Percentiles rank a stretch among this genome's conserved stretches.
phyloP scores from a whole-genome alignment of 2,113 vertebrate species.

The Alethe diademata region DNA sequence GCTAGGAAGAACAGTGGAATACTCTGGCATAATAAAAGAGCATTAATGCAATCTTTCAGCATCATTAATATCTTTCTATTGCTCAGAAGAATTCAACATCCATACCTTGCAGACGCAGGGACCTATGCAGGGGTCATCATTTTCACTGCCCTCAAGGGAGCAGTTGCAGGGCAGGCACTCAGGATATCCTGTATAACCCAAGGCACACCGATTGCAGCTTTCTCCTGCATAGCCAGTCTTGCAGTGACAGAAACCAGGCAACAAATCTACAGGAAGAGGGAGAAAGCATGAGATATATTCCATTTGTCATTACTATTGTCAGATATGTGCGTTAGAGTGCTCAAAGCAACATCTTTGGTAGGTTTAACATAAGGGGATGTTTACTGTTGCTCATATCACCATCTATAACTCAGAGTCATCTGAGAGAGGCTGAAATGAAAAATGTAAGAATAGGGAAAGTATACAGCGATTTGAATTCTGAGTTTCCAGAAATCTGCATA shows the following conservation, averaged over 20 bases:
- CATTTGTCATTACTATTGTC: background rate
- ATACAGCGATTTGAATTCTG: background rate
- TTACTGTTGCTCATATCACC: background rate
- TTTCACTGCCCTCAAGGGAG: slow-evolving; percentile 77
- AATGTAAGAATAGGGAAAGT: background rate
- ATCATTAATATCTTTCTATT: background rate
- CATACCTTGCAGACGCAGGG: slow-evolving; percentile 86
- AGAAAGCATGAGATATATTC: background rate
- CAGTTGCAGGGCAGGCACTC: slow-evolving; percentile 80
- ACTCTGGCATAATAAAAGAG: background rate
- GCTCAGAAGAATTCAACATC: background rate
- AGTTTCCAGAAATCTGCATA: background rate
- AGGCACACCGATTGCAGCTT: slow-evolving; percentile 83
- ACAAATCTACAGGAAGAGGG: slow-evolving; percentile 69
- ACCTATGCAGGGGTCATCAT: slow-evolving; percentile 81
- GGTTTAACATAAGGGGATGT: background rate
- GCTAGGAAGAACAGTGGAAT: background rate
- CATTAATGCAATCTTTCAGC: background rate
- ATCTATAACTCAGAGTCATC: background rate
- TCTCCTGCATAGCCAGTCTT: slow-evolving; percentile 87
- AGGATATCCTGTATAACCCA: slow-evolving; percentile 82
- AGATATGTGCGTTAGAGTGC: background rate
- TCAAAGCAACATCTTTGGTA: background rate
- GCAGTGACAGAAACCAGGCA: slow-evolving; percentile 89
- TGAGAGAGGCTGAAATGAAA: background rate